phyloP scores from a whole-genome alignment of 2,797 vertebrate species.

The Morelia viridis region DNA sequence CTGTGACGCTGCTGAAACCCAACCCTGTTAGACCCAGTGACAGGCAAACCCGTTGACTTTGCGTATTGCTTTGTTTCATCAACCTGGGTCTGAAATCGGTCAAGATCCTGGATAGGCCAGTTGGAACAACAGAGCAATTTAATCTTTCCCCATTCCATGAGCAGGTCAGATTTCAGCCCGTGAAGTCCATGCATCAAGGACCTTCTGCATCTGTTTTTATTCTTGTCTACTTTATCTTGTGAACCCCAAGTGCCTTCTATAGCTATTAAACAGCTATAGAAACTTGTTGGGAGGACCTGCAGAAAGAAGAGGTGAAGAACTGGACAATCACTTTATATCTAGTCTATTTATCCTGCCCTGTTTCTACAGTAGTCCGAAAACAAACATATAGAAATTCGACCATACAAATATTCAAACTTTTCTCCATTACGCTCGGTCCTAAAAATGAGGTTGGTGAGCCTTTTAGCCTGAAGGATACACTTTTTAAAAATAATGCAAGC shows the following conservation, averaged over 20 bases:
- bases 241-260: slow-evolving; percentile 61
- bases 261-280: slow-evolving; percentile 54
- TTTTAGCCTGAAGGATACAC: not conserved
- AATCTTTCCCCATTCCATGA: slow-evolving; percentile 58
- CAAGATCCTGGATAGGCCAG: slow-evolving; percentile 18
- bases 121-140: slow-evolving; percentile 50
- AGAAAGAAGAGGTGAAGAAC: not conserved
- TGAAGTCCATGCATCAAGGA: slow-evolving; percentile 54
- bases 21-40: slow-evolving; percentile 7
- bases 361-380: not conserved
- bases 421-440: not conserved
- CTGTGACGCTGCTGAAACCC: slow-evolving; percentile 50
- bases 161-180: slow-evolving; percentile 57
- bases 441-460: not conserved
- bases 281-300: slow-evolving; percentile 41
- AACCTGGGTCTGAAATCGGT: slow-evolving; percentile 30
- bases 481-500: not conserved
- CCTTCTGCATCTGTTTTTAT: slow-evolving; percentile 45
- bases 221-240: not conserved
- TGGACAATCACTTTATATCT: not conserved
- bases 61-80: slow-evolving; percentile 21
- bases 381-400: not conserved
- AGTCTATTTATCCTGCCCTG: not conserved
- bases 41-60: not conserved
- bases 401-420: not conserved